phyloP scores from a whole-genome alignment of 1,140 invertebrate genomes.

The Heliconius congener region DNA sequence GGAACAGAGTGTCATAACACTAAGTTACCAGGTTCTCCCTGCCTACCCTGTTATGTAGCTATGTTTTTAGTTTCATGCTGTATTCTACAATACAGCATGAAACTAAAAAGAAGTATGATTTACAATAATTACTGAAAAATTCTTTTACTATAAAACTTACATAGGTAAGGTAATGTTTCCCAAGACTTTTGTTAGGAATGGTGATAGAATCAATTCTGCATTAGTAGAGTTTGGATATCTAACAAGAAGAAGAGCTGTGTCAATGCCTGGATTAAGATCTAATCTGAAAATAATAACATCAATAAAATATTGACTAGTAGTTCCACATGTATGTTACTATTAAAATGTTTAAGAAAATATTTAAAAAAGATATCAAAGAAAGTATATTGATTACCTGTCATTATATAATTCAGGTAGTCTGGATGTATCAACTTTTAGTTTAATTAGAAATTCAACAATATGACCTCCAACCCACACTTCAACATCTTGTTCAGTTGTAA shows the following conservation, averaged over 20 bases:
- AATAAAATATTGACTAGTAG: slow-evolving; percentile 3
- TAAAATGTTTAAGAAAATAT: neutral
- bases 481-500: slow-evolving; percentile 72
- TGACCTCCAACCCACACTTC: slow-evolving; percentile 77
- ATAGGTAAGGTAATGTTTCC: slow-evolving; percentile 72
- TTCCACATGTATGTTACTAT: neutral
- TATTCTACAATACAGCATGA: too few species aligned
- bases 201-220: slow-evolving; percentile 77
- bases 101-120: too few species aligned
- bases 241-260: slow-evolving; percentile 72
- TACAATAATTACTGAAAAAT: neutral
- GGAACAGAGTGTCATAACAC: too few species aligned
- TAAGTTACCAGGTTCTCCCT: too few species aligned
- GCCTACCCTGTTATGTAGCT: too few species aligned
- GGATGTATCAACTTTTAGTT: slow-evolving; percentile 72
- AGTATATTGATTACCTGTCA: slow-evolving; percentile 60
- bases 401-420: slow-evolving; percentile 71
- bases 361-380: neutral
- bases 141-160: slow-evolving; percentile 52
- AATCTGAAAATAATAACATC: slow-evolving; percentile 52
- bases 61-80: too few species aligned
- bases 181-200: slow-evolving; percentile 70
- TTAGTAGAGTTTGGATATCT: slow-evolving; percentile 77
- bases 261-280: slow-evolving; percentile 75
- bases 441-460: slow-evolving; percentile 75